These are phyloP conservation scores for Petromus typicus DNA, from an alignment of 2,113 vertebrate genomes.

Conservation along the genomic window DNA sequence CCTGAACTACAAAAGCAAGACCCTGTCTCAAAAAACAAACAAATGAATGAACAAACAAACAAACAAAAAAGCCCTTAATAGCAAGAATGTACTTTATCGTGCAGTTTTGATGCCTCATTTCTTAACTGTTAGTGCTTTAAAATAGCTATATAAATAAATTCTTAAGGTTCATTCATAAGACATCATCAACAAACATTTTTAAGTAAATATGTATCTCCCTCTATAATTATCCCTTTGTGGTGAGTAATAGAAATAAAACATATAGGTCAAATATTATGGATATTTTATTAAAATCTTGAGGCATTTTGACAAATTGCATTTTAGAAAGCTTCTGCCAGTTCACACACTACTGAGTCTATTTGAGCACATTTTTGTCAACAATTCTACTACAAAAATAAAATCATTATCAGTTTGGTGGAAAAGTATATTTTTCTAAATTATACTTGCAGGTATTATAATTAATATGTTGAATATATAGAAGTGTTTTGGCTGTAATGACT, in stretches of 20 bases:
- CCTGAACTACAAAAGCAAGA: too few species aligned
- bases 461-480: background rate
- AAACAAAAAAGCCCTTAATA: too few species aligned
- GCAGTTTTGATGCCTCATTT: background rate
- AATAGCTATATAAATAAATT: background rate
- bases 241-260: background rate
- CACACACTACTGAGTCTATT: background rate
- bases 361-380: background rate
- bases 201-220: background rate
- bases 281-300: constrained; percentile 21
- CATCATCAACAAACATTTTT: background rate
- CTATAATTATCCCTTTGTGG: background rate
- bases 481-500: background rate
- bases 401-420: too few species aligned
- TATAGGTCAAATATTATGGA: background rate
- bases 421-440: background rate
- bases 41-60: too few species aligned
- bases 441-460: background rate
- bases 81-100: background rate
- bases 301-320: background rate
- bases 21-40: too few species aligned
- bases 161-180: background rate
- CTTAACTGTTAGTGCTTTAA: background rate
- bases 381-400: background rate
- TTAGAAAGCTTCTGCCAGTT: background rate